Conservation (phyloP, 2,113 vertebrate species). For the Coturnix japonica region DNA sequence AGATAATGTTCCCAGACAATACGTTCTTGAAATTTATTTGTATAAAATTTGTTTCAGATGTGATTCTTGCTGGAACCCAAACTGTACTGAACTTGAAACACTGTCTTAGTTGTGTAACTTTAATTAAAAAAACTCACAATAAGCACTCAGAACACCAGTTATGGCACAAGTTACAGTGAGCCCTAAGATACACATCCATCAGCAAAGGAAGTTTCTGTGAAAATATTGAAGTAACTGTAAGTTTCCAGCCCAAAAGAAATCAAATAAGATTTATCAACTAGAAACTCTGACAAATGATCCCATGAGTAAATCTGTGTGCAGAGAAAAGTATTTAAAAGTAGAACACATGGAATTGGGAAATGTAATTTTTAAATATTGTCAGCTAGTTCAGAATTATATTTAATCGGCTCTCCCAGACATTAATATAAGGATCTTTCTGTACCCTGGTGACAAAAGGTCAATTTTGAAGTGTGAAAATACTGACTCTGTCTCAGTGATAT, state of each 20-base stretch:
- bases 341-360: rapidly evolving
- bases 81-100: neutral
- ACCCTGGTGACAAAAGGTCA: neutral
- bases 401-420: neutral
- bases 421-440: neutral
- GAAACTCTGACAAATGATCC: neutral
- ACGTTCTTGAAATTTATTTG: neutral
- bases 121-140: neutral
- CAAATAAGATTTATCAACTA: neutral
- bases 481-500: neutral
- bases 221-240: neutral
- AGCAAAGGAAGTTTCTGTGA: neutral
- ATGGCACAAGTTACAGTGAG: neutral
- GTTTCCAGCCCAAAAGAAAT: neutral
- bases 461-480: neutral
- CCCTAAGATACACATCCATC: neutral
- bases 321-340: neutral
- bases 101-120: neutral
- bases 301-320: neutral
- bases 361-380: neutral
- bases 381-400: neutral
- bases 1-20: neutral
- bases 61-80: neutral
- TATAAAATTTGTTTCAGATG: neutral
- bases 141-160: neutral